Evolutionary conservation across 2,888 invertebrate species (phyloP).

Genomic region (Xanthia icteritia): DNA sequence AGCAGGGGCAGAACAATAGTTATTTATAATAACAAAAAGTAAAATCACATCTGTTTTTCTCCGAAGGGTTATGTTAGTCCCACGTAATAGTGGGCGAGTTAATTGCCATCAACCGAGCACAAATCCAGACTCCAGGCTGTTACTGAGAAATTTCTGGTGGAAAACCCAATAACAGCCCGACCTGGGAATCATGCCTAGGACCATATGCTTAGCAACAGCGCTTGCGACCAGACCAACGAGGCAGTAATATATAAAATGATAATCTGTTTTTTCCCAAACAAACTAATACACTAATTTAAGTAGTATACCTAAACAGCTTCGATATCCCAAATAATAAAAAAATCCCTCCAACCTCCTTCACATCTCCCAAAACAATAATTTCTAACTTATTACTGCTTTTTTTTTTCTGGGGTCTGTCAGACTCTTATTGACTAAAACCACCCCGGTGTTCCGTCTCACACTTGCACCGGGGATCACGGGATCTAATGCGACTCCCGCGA

Average conservation of each 20-base stretch:
- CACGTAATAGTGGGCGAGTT: no score
- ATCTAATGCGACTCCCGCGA: no score
- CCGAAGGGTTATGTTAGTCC: neutral
- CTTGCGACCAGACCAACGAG: neutral
- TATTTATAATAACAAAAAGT: neutral
- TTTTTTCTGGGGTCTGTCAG: no score
- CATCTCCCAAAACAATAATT: neutral
- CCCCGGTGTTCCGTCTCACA: no score
- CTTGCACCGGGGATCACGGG: no score
- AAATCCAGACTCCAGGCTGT: no score
- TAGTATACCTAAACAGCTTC: neutral
- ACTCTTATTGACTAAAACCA: no score
- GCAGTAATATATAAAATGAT: neutral
- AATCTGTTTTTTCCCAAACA: neutral
- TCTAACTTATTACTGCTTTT: no score
- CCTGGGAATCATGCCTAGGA: neutral
- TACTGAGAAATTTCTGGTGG: neutral
- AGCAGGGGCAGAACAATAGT: no score
- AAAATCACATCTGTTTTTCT: neutral
- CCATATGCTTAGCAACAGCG: neutral
- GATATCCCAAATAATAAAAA: neutral
- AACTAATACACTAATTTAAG: neutral
- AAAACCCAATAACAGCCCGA: neutral
- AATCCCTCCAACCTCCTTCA: no score
- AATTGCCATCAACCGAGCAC: no score